phyloP scores from a whole-genome alignment of 2,113 vertebrate species.

The Chloropsis hardwickii region DNA sequence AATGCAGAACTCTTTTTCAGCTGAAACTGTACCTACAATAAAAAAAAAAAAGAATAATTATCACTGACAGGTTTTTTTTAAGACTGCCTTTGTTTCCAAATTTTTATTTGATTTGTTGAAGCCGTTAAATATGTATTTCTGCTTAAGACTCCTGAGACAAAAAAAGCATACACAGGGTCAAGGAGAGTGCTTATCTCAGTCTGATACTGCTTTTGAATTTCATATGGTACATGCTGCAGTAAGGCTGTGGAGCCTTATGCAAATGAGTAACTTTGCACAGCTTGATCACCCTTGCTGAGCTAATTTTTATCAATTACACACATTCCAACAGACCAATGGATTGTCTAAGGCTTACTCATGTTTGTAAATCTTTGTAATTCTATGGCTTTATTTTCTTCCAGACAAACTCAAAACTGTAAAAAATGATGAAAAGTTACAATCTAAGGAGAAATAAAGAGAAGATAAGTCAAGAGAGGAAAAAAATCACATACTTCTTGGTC shows the following conservation, averaged over 20 bases:
- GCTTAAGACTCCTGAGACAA: not conserved
- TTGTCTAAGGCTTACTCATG: not conserved
- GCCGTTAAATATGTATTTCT: not conserved
- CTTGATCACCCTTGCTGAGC: not conserved
- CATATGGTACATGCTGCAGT: not conserved
- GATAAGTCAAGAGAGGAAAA: not conserved
- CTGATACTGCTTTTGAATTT: not conserved
- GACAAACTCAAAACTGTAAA: not conserved
- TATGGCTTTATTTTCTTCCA: not conserved
- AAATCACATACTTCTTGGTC: not conserved
- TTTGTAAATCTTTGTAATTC: not conserved
- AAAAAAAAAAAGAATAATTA: not conserved
- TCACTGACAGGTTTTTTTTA: not conserved
- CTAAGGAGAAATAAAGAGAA: not conserved
- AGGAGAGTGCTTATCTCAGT: not conserved
- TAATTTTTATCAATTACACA: conserved; percentile 6
- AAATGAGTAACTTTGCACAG: not conserved
- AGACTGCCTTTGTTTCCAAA: not conserved
- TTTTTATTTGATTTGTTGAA: conserved; percentile 23
- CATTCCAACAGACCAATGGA: not conserved
- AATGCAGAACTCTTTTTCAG: not conserved
- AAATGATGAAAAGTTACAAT: not conserved
- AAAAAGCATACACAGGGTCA: not conserved
- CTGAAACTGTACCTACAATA: not conserved
- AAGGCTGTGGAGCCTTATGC: not conserved